A percentile compares a stretch with the other conserved stretches of the same genome.
phyloP scores from a whole-genome alignment of 1,140 invertebrate genomes.

The Oreohelix idahoensis region DNA sequence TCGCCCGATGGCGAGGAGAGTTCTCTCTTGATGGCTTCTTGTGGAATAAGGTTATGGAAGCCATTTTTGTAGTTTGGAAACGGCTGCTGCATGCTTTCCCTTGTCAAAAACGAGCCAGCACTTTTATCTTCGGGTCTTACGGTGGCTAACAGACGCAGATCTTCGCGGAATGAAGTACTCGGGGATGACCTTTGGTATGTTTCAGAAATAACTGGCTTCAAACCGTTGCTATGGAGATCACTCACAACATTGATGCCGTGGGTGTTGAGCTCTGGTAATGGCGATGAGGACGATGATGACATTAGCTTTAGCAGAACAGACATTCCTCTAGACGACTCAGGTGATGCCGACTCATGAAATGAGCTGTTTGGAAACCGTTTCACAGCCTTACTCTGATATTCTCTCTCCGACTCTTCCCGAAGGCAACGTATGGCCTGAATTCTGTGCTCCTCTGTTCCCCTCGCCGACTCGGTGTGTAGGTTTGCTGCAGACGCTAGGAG shows the following conservation, averaged over 20 bases:
- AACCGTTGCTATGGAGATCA: not conserved
- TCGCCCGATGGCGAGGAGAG: not conserved
- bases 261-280: not conserved
- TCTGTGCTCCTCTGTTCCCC: not conserved
- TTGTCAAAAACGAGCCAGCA: not conserved
- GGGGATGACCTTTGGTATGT: not conserved
- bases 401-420: not conserved
- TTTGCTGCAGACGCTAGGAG: conserved; percentile 5
- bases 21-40: not conserved
- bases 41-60: not conserved
- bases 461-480: conserved; percentile 1
- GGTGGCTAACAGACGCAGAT: not conserved
- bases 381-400: not conserved
- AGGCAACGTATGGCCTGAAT: not conserved
- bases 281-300: not conserved
- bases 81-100: not conserved
- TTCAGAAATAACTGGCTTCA: not conserved
- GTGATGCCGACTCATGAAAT: not conserved
- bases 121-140: not conserved
- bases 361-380: not conserved
- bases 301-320: not conserved
- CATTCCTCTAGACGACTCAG: not conserved
- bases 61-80: not conserved
- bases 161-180: not conserved
- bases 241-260: not conserved